These are phyloP conservation scores for Ischnura elegans DNA, from an alignment of 2,888 invertebrate genomes.

Conservation along the genomic window DNA sequence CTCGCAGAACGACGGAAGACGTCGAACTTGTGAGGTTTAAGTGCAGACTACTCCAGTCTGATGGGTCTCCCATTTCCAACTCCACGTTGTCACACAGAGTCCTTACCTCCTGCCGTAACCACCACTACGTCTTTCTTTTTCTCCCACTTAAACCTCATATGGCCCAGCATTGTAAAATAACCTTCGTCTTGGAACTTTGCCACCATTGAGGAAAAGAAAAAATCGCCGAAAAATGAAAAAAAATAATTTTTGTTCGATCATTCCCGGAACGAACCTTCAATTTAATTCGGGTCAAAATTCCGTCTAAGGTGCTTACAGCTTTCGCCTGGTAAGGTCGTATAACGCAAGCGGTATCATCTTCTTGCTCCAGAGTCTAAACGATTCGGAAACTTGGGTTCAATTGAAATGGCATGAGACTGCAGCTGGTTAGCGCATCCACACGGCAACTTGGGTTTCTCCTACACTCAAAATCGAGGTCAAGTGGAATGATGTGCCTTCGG, in stretches of 20 bases:
- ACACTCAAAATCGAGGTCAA: no score
- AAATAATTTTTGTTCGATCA: not conserved
- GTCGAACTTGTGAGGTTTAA: not conserved
- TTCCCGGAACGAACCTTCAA: not conserved
- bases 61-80: not conserved
- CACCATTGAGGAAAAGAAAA: not conserved
- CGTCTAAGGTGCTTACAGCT: not conserved
- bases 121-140: not conserved
- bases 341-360: not conserved
- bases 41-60: not conserved
- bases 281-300: not conserved
- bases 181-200: not conserved
- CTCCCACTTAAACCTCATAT: not conserved
- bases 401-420: not conserved
- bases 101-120: not conserved
- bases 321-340: not conserved
- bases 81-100: no score
- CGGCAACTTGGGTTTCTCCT: not conserved
- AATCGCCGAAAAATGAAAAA: not conserved
- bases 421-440: not conserved
- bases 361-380: not conserved
- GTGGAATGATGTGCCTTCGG: no score
- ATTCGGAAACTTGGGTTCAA: not conserved
- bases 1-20: not conserved
- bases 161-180: not conserved